Conservation (phyloP, 2,797 vertebrate genomes). For the Onychomys leucogaster region DNA sequence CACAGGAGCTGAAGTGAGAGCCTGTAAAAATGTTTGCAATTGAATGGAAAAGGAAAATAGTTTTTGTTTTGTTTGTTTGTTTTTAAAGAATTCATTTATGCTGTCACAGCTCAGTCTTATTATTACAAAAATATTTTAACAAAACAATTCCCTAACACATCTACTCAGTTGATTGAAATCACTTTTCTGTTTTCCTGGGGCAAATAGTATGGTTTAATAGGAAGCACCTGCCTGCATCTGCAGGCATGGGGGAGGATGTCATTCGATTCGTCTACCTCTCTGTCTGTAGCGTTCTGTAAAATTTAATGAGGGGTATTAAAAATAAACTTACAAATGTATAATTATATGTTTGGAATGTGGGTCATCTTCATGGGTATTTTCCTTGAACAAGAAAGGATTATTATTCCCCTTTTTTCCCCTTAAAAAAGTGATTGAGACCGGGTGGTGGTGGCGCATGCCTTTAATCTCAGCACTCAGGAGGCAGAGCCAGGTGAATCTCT, state of each 20-base stretch:
- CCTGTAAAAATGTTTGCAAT: not conserved
- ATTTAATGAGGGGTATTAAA: not conserved
- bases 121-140: not conserved
- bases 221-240: slow-evolving; percentile 38
- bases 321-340: slow-evolving; percentile 20
- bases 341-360: slow-evolving; percentile 40
- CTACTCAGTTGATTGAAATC: slow-evolving; percentile 52
- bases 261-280: slow-evolving; percentile 4
- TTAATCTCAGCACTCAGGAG: no score
- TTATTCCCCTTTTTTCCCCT: slow-evolving; percentile 8
- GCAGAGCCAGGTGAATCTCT: no score
- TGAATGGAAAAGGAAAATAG: not conserved
- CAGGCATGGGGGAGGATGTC: not conserved
- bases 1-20: accelerated
- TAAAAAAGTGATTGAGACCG: not conserved
- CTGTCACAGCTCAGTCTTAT: not conserved
- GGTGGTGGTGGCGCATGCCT: no score
- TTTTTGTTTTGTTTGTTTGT: not conserved
- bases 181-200: slow-evolving; percentile 59
- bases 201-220: slow-evolving; percentile 43
- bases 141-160: not conserved
- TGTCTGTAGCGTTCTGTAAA: slow-evolving; percentile 62
- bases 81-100: not conserved
- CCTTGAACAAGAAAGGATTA: slow-evolving; percentile 57
- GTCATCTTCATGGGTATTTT: not conserved